Percentiles rank a stretch among this genome's conserved stretches.
Conservation (phyloP, 2,888 invertebrate species). For the Dicyrtomina minuta region DNA sequence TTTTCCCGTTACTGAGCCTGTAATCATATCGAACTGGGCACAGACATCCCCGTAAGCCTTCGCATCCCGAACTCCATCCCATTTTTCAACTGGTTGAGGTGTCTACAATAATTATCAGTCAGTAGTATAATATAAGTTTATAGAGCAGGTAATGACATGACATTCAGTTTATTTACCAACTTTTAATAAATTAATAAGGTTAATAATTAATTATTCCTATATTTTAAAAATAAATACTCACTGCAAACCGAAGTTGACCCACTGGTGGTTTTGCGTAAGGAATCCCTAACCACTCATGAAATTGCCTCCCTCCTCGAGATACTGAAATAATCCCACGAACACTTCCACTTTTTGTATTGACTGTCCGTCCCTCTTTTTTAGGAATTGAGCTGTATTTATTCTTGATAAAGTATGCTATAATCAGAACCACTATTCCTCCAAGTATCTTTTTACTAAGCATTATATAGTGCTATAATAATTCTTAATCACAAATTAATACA, state of each 20-base stretch:
- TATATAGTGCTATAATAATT: too few relatives aligned
- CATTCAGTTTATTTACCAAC: background rate
- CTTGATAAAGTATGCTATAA: too few relatives aligned
- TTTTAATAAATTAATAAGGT: too few relatives aligned
- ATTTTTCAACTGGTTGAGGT: background rate
- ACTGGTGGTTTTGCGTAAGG: conserved; percentile 7
- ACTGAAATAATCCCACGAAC: background rate
- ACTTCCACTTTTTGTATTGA: too few relatives aligned
- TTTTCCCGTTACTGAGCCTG: background rate
- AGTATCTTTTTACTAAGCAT: too few relatives aligned
- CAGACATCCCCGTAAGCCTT: background rate
- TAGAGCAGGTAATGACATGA: too few relatives aligned
- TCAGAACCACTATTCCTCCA: too few relatives aligned
- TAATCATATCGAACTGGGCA: background rate
- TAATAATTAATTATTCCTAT: too few relatives aligned
- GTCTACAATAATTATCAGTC: background rate
- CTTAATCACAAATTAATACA: too few relatives aligned
- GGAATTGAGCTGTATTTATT: too few relatives aligned
- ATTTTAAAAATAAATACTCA: background rate
- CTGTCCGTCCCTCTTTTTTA: too few relatives aligned
- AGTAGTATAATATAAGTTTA: too few relatives aligned
- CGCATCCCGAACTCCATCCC: background rate
- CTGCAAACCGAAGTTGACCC: conserved; percentile 5
- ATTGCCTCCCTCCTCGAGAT: conserved; percentile 3
- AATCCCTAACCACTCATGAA: conserved; percentile 3